Percentiles rank a stretch among this genome's conserved stretches.
Evolutionary conservation across 1,140 invertebrate species (phyloP).

Genomic region (Atta texana): DNA sequence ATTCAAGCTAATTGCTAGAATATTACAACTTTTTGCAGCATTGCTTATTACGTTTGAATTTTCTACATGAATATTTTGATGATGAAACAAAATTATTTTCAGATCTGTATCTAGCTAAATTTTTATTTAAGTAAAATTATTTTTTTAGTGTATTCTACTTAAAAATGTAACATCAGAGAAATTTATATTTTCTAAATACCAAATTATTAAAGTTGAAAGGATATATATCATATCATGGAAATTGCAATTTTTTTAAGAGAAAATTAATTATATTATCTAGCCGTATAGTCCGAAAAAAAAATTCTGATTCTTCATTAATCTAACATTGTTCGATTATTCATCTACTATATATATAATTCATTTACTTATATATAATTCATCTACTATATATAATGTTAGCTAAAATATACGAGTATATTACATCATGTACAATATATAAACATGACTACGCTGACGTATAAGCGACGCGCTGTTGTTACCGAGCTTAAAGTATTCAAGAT

Average conservation of each 20-base stretch:
- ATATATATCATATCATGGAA: background rate
- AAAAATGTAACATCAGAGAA: background rate
- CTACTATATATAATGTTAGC: background rate
- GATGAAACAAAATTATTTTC: too few relatives aligned
- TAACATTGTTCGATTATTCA: background rate
- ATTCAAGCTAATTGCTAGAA: too few relatives aligned
- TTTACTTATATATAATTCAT: too few relatives aligned
- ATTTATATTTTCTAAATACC: background rate
- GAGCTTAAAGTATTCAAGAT: conserved; percentile 56
- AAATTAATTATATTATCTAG: background rate
- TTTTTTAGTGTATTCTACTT: background rate
- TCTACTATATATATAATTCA: background rate
- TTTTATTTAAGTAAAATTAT: too few relatives aligned
- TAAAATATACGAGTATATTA: background rate
- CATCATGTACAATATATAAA: background rate
- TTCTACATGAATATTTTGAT: too few relatives aligned
- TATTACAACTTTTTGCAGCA: too few relatives aligned
- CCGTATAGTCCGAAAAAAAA: background rate
- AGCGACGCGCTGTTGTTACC: background rate
- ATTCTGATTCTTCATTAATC: background rate
- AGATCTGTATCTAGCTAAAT: too few relatives aligned
- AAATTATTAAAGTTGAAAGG: background rate
- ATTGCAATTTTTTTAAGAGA: background rate
- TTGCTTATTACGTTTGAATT: too few relatives aligned
- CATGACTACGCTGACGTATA: background rate